Conservation (phyloP, 2,888 invertebrate species). For the Chydorus sphaericus region DNA sequence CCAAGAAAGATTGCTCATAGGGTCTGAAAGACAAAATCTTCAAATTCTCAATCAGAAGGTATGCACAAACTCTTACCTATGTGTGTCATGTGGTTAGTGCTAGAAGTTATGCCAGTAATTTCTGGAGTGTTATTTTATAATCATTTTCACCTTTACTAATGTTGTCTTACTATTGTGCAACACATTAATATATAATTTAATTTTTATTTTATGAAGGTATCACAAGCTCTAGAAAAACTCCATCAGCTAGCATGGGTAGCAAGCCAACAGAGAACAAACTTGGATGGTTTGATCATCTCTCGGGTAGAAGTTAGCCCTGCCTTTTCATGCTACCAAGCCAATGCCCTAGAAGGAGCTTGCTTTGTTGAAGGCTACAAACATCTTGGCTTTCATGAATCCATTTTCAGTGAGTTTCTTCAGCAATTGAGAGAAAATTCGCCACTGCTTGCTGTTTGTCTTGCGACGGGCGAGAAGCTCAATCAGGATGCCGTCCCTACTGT, state of each 20-base stretch:
- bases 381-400: slow-evolving; percentile 61
- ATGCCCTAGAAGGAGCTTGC: slow-evolving; percentile 42
- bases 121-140: too few species aligned
- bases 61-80: too few species aligned
- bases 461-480: slow-evolving; percentile 45
- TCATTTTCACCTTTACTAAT: too few species aligned
- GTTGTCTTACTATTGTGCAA: slow-evolving; percentile 23
- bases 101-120: too few species aligned
- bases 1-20: slow-evolving; percentile 73
- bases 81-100: too few species aligned
- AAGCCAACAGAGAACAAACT: slow-evolving; percentile 67
- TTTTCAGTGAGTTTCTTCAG: slow-evolving; percentile 54
- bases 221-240: slow-evolving; percentile 40
- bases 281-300: slow-evolving; percentile 57
- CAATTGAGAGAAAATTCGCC: slow-evolving; percentile 51
- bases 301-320: slow-evolving; percentile 60
- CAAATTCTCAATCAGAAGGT: slow-evolving; percentile 60
- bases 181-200: slow-evolving; percentile 16
- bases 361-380: slow-evolving; percentile 72
- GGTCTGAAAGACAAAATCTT: slow-evolving; percentile 67
- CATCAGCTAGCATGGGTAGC: slow-evolving; percentile 73
- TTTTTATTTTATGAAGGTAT: slow-evolving; percentile 29
- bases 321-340: slow-evolving; percentile 55
- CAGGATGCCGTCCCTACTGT: slow-evolving; percentile 33
- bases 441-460: slow-evolving; percentile 50